These are phyloP conservation scores for Trichonephila inaurata DNA, from an alignment of 1,140 invertebrate species.

Conservation along the genomic window DNA sequence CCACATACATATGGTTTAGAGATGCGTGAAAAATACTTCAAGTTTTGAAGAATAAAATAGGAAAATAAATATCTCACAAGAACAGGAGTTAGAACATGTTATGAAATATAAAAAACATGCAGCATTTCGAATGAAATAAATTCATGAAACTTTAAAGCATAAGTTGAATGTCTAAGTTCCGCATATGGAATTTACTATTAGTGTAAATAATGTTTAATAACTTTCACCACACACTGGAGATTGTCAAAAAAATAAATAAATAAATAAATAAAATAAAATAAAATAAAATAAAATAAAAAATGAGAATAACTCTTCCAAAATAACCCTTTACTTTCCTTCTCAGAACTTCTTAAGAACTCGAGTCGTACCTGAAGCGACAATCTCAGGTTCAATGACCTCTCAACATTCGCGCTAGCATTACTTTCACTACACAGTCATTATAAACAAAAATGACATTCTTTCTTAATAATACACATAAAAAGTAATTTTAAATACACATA, in stretches of 20 bases:
- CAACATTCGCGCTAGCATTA: background rate
- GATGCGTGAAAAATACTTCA: too few relatives aligned
- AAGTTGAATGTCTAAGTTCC: too few relatives aligned
- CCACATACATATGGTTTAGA: too few relatives aligned
- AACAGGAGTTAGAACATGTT: too few relatives aligned
- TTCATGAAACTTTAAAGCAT: too few relatives aligned
- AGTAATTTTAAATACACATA: background rate
- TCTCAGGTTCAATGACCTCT: conserved; percentile 30
- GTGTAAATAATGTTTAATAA: background rate
- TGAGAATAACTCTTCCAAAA: background rate
- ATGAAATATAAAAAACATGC: too few relatives aligned
- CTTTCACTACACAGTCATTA: background rate
- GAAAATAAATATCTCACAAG: too few relatives aligned
- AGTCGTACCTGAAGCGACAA: background rate
- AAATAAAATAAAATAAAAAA: too few relatives aligned
- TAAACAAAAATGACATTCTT: background rate
- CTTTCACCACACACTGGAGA: background rate
- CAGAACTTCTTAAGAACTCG: background rate
- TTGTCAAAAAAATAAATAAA: background rate
- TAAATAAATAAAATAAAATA: too few relatives aligned
- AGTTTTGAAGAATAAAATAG: too few relatives aligned
- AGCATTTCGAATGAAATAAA: too few relatives aligned
- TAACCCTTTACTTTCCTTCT: background rate
- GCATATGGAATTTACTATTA: too few relatives aligned
- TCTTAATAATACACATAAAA: background rate